Evolutionary conservation across 2,113 vertebrate genomes (phyloP), one percentile per base, ranked within the genome.

Genomic region (Alligator mississippiensis): DNA sequence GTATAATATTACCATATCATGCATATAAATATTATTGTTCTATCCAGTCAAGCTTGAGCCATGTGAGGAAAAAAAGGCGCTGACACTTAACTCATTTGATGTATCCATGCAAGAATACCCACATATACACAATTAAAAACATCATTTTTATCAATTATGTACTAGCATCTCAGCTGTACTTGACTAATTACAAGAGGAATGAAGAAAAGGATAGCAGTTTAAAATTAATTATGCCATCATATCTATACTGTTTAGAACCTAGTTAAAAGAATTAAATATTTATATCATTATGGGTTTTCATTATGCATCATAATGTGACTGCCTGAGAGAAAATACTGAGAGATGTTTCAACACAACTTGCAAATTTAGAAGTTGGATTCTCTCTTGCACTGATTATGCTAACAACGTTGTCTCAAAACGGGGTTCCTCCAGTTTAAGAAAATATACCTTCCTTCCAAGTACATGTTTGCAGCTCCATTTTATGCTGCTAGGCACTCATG

Each of bases 181-280:
- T 85, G 83, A 85, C 94, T 97, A 97, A 98, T 97, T 97, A 95
- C 94, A 97, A 97, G 96, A 87, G 87, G 83, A 93, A 94, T 94
- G 85, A 95, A 96, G 91, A 80, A 91, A 94, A 88, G 91, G 90
- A 82, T 75, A 85, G 85, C 82, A 75, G 62, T 77, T 93, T 94
- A 96, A 97, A 97, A 98, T 96, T 96, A 97, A 97, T 97, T 93
- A 96, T 58, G 92, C 89, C 90, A 94, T 84, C 93, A 78, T 62
- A 96, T 88, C 96, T 95, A 77, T 91, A 93, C 86, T 95, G 87
- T 96, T 97, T 97, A 94, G 82, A 95, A 95, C 60, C 85, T 80
- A 93, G 93, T 95, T 97, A 97, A 92, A 96, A 79, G 62, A 95
- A 97, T 97, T 95, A 97, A 96, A 96, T 95, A 96, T 96, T 97